A percentile compares a stretch with the other conserved stretches of the same genome.
Conservation (phyloP, 2,113 vertebrate species). For the Dipodomys stephensi region DNA sequence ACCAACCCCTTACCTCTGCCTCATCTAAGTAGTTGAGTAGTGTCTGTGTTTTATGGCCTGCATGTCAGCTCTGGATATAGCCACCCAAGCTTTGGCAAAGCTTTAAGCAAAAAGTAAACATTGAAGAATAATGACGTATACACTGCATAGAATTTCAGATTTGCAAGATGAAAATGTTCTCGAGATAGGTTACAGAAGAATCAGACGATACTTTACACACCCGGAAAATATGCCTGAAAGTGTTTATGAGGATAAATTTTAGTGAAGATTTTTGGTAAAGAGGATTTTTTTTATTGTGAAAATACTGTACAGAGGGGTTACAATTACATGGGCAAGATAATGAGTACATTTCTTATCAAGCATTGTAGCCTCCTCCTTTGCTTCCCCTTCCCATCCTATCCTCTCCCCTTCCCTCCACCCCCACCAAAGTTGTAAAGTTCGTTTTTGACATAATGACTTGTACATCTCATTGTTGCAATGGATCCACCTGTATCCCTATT, state of each 20-base stretch:
- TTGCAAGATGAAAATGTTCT: not conserved
- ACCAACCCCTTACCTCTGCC: not conserved
- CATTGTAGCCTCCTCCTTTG: too few relatives aligned
- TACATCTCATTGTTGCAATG: too few relatives aligned
- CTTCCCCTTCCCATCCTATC: too few relatives aligned
- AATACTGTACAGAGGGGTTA: too few relatives aligned
- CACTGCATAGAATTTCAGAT: not conserved
- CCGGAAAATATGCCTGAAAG: not conserved
- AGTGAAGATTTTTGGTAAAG: too few relatives aligned
- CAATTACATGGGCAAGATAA: too few relatives aligned
- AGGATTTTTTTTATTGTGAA: too few relatives aligned
- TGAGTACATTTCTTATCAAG: too few relatives aligned
- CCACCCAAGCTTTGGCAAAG: not conserved
- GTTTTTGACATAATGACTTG: too few relatives aligned
- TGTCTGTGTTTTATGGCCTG: not conserved
- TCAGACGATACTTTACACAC: not conserved
- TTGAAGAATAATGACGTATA: not conserved
- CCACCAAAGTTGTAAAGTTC: too few relatives aligned
- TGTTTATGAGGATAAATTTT: not conserved
- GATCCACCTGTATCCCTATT: too few relatives aligned
- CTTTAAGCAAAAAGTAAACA: not conserved
- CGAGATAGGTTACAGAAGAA: not conserved
- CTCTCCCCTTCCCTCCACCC: too few relatives aligned
- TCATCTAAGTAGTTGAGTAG: not conserved
- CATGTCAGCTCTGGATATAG: not conserved